phyloP scores from a whole-genome alignment of 2,888 invertebrate genomes.

The Melipona bicolor region DNA sequence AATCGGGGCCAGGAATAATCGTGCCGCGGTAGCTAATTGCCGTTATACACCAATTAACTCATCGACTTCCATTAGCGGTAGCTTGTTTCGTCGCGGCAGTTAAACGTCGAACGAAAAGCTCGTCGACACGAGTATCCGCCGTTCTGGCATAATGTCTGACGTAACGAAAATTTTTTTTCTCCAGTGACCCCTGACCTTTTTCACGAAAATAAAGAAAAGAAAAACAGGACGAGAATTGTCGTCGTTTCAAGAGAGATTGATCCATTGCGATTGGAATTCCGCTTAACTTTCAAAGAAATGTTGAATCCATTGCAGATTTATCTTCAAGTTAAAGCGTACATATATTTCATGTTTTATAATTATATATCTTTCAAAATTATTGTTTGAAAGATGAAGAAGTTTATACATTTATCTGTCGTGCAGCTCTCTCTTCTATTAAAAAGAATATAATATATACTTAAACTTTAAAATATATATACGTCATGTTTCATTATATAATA shows the following conservation, averaged over 20 bases:
- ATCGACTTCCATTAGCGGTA: constrained; percentile 61
- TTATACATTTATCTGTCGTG: too few relatives aligned
- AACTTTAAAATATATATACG: too few relatives aligned
- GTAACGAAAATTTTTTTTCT: neutral
- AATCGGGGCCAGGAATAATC: constrained; percentile 63
- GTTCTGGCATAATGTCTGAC: neutral
- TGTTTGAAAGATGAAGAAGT: too few relatives aligned
- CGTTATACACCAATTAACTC: constrained; percentile 65
- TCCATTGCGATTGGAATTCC: neutral
- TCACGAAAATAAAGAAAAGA: neutral
- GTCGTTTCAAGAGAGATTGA: neutral
- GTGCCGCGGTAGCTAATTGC: constrained; percentile 63
- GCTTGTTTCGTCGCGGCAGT: constrained; percentile 39
- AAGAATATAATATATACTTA: too few relatives aligned
- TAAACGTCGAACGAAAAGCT: constrained; percentile 43
- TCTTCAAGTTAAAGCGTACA: neutral
- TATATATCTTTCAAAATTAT: too few relatives aligned
- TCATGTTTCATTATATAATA: too few relatives aligned
- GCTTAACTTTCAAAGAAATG: neutral
- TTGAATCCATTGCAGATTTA: neutral
- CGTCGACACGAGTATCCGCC: constrained; percentile 31
- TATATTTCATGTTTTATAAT: too few relatives aligned
- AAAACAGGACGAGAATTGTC: neutral
- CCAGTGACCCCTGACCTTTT: neutral
- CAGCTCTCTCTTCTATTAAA: too few relatives aligned